A percentile compares a stretch with the other conserved stretches of the same genome.
Evolutionary conservation across 2,797 vertebrate species (phyloP).

Genomic region (Epinephelus coioides): DNA sequence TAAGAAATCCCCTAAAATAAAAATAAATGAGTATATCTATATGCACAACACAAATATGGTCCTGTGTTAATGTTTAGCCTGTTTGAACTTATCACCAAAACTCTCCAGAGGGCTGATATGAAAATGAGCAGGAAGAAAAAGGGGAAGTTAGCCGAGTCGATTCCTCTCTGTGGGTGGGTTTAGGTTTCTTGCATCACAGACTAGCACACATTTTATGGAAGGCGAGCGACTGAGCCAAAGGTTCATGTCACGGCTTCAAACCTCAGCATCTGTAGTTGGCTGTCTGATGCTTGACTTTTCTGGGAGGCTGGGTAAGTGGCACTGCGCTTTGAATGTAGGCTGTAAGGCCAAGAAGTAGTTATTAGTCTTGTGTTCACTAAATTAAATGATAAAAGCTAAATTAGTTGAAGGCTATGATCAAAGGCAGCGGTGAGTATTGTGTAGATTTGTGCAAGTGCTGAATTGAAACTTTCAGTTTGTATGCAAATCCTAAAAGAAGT

Average conservation of each 20-base stretch:
- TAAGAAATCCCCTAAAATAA: neutral
- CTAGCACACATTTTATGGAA: constrained; percentile 73
- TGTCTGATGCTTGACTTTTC: constrained; percentile 49
- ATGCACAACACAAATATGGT: neutral
- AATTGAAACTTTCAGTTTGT: constrained; percentile 24
- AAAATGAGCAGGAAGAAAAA: constrained; percentile 90
- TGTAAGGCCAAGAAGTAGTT: neutral
- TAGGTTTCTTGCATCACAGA: constrained; percentile 79
- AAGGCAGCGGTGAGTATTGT: neutral
- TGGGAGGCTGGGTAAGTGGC: constrained; percentile 68
- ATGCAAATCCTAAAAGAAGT: constrained; percentile 12
- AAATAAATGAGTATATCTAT: neutral
- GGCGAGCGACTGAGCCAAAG: constrained; percentile 59
- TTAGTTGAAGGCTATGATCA: neutral
- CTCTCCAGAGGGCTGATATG: constrained; percentile 81
- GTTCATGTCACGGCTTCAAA: constrained; percentile 45
- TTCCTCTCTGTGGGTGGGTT: constrained; percentile 85
- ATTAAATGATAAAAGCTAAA: neutral
- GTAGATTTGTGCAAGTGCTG: neutral
- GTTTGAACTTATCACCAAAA: constrained; percentile 71
- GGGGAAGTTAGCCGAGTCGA: constrained; percentile 84
- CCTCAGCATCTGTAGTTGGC: constrained; percentile 42
- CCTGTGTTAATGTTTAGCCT: constrained; percentile 60
- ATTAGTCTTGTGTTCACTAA: neutral
- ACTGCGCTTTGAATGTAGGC: constrained; percentile 3